Percentiles rank a stretch among this genome's conserved stretches.
Evolutionary conservation across 2,113 vertebrate species (phyloP).

Genomic region (Ophthalmolycus amberensis): DNA sequence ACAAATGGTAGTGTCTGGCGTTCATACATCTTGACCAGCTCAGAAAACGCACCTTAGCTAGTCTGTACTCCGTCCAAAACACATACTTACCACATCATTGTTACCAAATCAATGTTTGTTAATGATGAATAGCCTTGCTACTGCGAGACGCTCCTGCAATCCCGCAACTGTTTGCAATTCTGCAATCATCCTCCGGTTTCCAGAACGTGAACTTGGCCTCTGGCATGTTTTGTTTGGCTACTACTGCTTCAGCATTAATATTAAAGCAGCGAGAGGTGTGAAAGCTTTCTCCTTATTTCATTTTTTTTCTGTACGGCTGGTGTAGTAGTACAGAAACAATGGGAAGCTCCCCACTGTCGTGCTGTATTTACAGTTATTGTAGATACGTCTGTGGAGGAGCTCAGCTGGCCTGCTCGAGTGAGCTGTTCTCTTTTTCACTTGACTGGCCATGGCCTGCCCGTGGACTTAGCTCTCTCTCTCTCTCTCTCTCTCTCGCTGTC

Average conservation of each 20-base stretch:
- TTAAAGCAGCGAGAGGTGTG: conserved; percentile 9
- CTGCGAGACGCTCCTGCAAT: not conserved
- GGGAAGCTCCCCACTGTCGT: conserved; percentile 17
- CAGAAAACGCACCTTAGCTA: not conserved
- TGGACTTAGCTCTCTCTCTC: conserved; percentile 64
- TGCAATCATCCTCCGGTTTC: not conserved
- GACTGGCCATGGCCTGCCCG: conserved; percentile 66
- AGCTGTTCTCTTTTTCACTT: conserved; percentile 74
- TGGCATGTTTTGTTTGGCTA: conserved; percentile 10
- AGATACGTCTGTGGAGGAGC: conserved; percentile 54
- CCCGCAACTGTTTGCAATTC: conserved; percentile 26
- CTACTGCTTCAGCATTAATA: conserved; percentile 16
- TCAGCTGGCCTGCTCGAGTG: conserved; percentile 71
- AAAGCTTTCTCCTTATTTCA: not conserved
- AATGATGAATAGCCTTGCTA: conserved; percentile 9
- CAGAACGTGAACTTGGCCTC: conserved; percentile 28
- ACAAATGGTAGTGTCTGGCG: not conserved
- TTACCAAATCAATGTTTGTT: conserved; percentile 24
- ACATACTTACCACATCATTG: conserved; percentile 3
- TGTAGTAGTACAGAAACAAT: conserved; percentile 10
- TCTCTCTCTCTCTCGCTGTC: conserved; percentile 53
- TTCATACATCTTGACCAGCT: not conserved
- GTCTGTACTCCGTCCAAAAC: not conserved
- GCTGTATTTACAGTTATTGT: conserved; percentile 55
- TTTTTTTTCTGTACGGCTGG: not conserved